Base-by-base conservation (phyloP, 2,797 vertebrate genomes). In the Sciurus carolinensis region DNA sequence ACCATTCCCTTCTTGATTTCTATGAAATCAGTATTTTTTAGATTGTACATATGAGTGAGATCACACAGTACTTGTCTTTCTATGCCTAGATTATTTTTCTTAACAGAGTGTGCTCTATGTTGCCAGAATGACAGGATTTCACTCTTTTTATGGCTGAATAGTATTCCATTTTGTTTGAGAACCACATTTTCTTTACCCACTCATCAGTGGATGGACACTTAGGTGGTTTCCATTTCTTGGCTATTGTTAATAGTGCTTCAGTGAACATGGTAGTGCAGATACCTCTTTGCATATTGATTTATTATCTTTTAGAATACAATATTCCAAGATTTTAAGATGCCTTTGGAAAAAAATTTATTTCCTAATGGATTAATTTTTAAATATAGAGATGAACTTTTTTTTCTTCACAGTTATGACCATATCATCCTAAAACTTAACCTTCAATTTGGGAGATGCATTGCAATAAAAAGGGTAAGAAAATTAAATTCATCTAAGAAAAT, bases 321-420 rank as follows among this genome's bases (percentile, higher is more conserved):
- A 83, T 83, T 62, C 42, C 5, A n/a, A 33, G 4, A 83, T 18
- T 86, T 57, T 50, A 62, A 73, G n/a, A 57, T 44, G 5, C 15
- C 30, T 82, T 12, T 90, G 42, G 71, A 83, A 7, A 52, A 3
- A 3, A 3, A 73, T 72, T 9, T 54, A 47, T 88, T 79, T n/a
- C 15, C 76, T 82, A 73, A 76, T 81, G 8, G 30, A 4, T 12
- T 76, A 81, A 44, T 85, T 92, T 93, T 33, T 92, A 95, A 75
- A 75, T 69, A 52, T 17, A 44, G 47, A 72, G 28, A 30, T 67
- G 13, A 79, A 20, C 4, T 42, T 57, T 22, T 76, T 66, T 87
- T 90, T 69, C 47, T 69, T 91, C 39, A 50, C 36, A 73, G 11
- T 54, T 92, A 66, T 64, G 33, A 72, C 7, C 50, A 7, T 54